Evolutionary conservation across 2,888 invertebrate species (phyloP), one percentile per base, ranked within the genome.

Genomic region (Pegoplata infirma): DNA sequence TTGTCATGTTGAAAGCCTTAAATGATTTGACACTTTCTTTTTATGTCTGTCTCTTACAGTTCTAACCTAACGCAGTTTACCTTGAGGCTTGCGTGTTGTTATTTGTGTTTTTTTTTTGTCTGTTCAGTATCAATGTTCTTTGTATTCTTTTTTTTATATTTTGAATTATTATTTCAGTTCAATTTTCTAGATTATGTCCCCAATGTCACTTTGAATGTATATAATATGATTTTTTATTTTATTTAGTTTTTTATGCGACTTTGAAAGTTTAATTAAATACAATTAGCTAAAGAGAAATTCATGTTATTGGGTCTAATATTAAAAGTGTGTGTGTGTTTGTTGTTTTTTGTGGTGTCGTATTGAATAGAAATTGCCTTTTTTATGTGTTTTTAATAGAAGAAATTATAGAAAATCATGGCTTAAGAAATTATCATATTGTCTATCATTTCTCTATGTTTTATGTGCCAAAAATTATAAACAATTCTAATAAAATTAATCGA

Each of bases 231-330:
- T 59, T 64, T 6, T 47, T 14, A n/a, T 46, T 44, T 28, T 63
- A 7, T 61, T 47, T 58, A 49, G 53, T 49, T 71, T 66, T 61
- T 36, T 12, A 32, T 61, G 8, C 44, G 71, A 51, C 67, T 40
- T 75, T 79, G 71, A 72, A 68, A 72, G 67, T 72, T 79, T 63
- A 67, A 79, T 79, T 75, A 71, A 75, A 75, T 72, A 63, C 71
- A 79, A 79, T 79, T 79, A 75, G 63, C 56, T 58, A 72, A 72
- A 75, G 79, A 72, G 79, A 79, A 79, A 79, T 79, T 75, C 58
- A 72, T 75, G 75, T 79, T 75, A 79, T 72, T 71, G 79, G 75
- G 63, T 67, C 67, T 74, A 28, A 28, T 25, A 16, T 28, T 25
- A 25, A 25, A 25, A 10, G 19, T 44, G 17, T 36, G 2, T 19